Evolutionary conservation across 2,113 vertebrate genomes (phyloP).

Genomic region (Charina bottae): DNA sequence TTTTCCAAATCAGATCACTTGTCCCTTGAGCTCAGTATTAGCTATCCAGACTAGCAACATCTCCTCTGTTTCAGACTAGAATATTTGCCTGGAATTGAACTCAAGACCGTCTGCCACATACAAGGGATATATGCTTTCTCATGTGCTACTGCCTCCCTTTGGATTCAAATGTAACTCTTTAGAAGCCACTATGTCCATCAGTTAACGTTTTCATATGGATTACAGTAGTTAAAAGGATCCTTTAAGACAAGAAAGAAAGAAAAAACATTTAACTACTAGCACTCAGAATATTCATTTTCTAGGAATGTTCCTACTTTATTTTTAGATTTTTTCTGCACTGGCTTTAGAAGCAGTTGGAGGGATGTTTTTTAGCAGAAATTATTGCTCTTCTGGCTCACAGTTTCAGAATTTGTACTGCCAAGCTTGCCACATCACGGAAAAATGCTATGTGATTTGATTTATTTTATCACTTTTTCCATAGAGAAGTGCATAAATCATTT

Average conservation of each 20-base stretch:
- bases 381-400: background rate
- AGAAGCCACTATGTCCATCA: background rate
- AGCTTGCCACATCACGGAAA: constrained; percentile 16
- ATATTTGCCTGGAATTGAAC: background rate
- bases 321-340: background rate
- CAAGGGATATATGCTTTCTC: background rate
- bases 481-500: background rate
- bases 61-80: background rate
- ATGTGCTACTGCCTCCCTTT: background rate
- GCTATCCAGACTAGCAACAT: background rate
- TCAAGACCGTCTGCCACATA: background rate
- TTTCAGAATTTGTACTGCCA: background rate
- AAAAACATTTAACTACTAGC: background rate
- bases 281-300: background rate
- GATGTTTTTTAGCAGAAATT: background rate
- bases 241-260: background rate
- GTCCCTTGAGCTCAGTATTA: background rate
- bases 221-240: background rate
- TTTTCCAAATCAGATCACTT: background rate
- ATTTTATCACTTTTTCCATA: constrained; percentile 20
- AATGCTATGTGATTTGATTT: constrained; percentile 9
- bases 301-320: background rate
- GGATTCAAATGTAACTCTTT: background rate
- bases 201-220: background rate
- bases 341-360: background rate